Evolutionary conservation across 2,113 vertebrate species (phyloP).

Genomic region (Zapus hudsonius): DNA sequence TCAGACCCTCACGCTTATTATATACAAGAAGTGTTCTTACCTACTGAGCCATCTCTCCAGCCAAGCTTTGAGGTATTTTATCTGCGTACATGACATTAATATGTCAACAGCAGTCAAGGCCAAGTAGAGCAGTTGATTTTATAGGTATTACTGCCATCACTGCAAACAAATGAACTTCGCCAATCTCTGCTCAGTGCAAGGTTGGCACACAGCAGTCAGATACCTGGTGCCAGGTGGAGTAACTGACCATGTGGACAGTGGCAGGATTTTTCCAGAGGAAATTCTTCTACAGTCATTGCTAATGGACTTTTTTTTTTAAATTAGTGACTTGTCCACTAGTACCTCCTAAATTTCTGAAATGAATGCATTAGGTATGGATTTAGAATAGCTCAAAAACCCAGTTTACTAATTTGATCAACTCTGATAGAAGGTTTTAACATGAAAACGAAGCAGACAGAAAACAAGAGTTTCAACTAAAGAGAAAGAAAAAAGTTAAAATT

Average conservation of each 20-base stretch:
- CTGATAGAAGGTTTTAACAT: constrained; percentile 18
- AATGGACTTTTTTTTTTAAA: constrained; percentile 12
- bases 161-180: background rate
- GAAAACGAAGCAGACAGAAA: constrained; percentile 23
- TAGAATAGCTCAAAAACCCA: constrained; percentile 33
- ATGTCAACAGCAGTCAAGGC: background rate
- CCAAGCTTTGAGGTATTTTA: background rate
- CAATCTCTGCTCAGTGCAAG: background rate
- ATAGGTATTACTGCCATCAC: background rate
- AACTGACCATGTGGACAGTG: background rate
- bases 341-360: constrained; percentile 34
- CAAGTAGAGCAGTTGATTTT: background rate
- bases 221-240: background rate
- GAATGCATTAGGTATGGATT: background rate
- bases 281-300: background rate
- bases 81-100: background rate
- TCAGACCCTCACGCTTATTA: too few relatives aligned
- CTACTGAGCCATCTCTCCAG: too few relatives aligned
- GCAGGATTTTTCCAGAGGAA: background rate
- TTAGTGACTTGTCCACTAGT: background rate
- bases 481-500: constrained; percentile 13
- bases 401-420: constrained; percentile 30
- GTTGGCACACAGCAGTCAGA: background rate
- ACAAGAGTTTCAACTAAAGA: background rate
- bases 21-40: too few relatives aligned